Evolutionary conservation across 2,797 vertebrate species (phyloP), one percentile per base, ranked within the genome.

Genomic region (Leptodactylus fallax): DNA sequence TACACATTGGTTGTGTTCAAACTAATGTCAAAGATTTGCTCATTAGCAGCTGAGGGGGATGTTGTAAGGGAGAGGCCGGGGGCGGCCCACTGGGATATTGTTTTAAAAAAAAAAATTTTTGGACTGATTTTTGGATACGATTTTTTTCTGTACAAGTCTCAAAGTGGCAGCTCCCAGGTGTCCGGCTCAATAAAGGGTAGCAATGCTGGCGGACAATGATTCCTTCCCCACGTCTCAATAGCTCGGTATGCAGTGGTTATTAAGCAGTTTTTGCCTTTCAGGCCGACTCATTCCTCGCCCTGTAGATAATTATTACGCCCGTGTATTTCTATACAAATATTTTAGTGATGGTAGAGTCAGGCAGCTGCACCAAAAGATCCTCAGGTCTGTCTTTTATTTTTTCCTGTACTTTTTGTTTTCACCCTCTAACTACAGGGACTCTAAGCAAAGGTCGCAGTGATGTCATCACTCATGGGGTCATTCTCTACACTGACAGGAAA

Each of bases 291-390:
- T 13, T 65, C 53, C 81, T 78, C 87, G 45, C 23, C 13, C 36
- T 0, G 0, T 77, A 87, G 90, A 79, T 23, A 19, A 67, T 7
- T 77, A 65, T 88, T 47, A 77, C 17, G 49, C 83, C 58, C 49
- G 13, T 81, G 45, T 77, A 88, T 85, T 85, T 81, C 83, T 85
- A 81, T 85, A 88, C 79, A 88, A 85, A 88, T 85, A 88, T 88
- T 65, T 49, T 23, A 85, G 60, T 61, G 65, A 51, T 49, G 27
- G 71, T 76, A 81, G 69, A 63, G 49, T 25, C 67, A 49, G 87
- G 45, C 87, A 89, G 84, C 87, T 89, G 87, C 27, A 61, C 51
- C 55, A 55, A 78, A 81, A 67, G 79, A 47, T 77, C 56, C 21
- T 47, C 7, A 16, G 23, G 49, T 23, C 47, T 17, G 69, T 58